Percentiles rank a stretch among this genome's conserved stretches.
Conservation (phyloP, 2,797 vertebrate species). For the Taenioides sp. region DNA sequence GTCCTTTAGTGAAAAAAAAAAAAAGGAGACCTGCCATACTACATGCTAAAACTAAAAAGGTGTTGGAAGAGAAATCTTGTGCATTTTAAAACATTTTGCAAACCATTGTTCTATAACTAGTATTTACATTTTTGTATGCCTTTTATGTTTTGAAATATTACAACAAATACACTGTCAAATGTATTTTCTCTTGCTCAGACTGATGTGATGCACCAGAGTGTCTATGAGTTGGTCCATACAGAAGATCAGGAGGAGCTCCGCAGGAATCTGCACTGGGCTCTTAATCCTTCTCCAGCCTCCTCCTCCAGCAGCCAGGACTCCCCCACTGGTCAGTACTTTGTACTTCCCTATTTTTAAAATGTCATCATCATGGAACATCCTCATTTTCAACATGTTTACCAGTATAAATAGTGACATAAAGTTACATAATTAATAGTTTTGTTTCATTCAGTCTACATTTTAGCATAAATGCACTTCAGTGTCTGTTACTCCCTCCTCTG, state of each 20-base stretch:
- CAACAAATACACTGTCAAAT: not conserved
- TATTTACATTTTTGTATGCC: not conserved
- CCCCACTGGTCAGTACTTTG: slow-evolving; percentile 55
- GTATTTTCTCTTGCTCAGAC: slow-evolving; percentile 62
- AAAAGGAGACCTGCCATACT: slow-evolving; percentile 10
- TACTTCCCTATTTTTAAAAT: no score
- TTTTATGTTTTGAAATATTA: not conserved
- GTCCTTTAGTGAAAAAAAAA: slow-evolving; percentile 50
- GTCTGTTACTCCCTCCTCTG: not conserved
- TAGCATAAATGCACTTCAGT: not conserved
- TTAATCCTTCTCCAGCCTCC: slow-evolving; percentile 63
- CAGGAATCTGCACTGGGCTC: slow-evolving; percentile 82
- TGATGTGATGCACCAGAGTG: slow-evolving; percentile 84
- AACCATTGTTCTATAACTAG: not conserved
- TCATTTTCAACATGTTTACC: not conserved
- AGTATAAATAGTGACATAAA: not conserved
- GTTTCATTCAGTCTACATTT: not conserved
- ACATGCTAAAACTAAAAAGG: not conserved
- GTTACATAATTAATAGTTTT: not conserved
- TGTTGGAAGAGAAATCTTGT: not conserved
- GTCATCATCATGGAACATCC: not conserved
- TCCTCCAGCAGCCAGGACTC: slow-evolving; percentile 53
- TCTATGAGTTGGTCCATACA: slow-evolving; percentile 82
- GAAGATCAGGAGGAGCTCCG: slow-evolving; percentile 84
- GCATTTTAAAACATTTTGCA: not conserved